A percentile compares a stretch with the other conserved stretches of the same genome.
Evolutionary conservation across 2,888 invertebrate genomes (phyloP).

Genomic region (Uropetala carovei): DNA sequence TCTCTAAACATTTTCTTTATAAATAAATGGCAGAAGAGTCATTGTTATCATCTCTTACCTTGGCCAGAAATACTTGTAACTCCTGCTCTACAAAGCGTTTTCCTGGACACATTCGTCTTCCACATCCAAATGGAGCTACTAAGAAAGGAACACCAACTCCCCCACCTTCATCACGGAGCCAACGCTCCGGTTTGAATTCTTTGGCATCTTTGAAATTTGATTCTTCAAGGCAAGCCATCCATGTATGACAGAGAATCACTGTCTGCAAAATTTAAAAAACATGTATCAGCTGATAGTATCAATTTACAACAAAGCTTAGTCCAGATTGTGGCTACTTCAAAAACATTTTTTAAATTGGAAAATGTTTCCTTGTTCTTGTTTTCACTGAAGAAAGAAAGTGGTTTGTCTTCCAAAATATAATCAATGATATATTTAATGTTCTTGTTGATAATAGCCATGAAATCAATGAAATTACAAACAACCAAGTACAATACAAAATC

Average conservation of each 20-base stretch:
- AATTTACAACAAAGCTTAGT: no score
- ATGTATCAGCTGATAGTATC: no score
- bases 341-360: no score
- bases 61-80: conserved; percentile 84
- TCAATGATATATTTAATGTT: no score
- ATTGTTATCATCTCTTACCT: conserved; percentile 75
- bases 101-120: conserved; percentile 89
- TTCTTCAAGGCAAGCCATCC: conserved; percentile 87
- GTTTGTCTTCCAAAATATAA: no score
- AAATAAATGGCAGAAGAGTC: no score
- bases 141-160: conserved; percentile 79
- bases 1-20: no score
- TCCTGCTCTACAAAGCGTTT: conserved; percentile 89
- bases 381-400: no score
- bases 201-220: conserved; percentile 85
- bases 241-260: conserved; percentile 88
- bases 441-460: not conserved
- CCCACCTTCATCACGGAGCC: conserved; percentile 79
- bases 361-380: no score
- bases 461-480: not conserved
- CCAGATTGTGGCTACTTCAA: no score
- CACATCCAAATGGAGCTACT: conserved; percentile 88
- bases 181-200: conserved; percentile 86
- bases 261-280: conserved; percentile 76
- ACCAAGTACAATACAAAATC: no score